Evolutionary conservation across 1,140 invertebrate species (phyloP).

Genomic region (Varroa destructor): DNA sequence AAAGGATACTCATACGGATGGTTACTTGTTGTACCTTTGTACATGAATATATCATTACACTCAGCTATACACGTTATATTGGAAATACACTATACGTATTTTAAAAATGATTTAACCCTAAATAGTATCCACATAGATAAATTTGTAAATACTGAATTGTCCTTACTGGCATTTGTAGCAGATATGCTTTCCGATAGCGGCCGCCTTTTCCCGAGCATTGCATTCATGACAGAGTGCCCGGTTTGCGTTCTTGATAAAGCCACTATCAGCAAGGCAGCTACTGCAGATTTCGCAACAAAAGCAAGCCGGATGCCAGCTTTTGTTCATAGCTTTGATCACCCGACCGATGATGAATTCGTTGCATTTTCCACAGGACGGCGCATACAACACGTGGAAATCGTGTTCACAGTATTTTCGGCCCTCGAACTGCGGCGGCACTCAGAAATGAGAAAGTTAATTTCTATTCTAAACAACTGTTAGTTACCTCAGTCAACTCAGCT

Average conservation of each 20-base stretch:
- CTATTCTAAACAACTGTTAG: slow-evolving; percentile 27
- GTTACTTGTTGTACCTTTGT: background rate
- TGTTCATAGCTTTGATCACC: slow-evolving; percentile 98
- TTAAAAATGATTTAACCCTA: background rate
- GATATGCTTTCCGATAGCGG: slow-evolving; percentile 86
- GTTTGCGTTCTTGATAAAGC: slow-evolving; percentile 86
- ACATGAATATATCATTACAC: too few relatives aligned
- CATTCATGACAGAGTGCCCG: slow-evolving; percentile 92
- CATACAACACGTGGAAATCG: slow-evolving; percentile 96
- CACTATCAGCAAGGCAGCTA: slow-evolving; percentile 80
- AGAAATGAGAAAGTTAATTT: slow-evolving; percentile 29
- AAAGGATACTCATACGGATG: background rate
- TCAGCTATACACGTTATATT: too few relatives aligned
- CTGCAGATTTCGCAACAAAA: slow-evolving; percentile 89
- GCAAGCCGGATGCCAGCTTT: slow-evolving; percentile 94
- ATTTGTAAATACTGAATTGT: slow-evolving; percentile 14
- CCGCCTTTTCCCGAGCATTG: slow-evolving; percentile 86
- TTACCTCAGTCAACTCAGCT: slow-evolving; percentile 3
- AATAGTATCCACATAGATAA: background rate
- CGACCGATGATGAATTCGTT: slow-evolving; percentile 90
- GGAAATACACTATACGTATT: too few relatives aligned
- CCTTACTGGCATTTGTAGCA: slow-evolving; percentile 97
- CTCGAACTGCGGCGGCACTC: slow-evolving; percentile 56
- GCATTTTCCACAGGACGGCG: slow-evolving; percentile 94
- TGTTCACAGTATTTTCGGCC: slow-evolving; percentile 97